Conservation (phyloP, 1,140 invertebrate species). For the Euura saliciscinereae region DNA sequence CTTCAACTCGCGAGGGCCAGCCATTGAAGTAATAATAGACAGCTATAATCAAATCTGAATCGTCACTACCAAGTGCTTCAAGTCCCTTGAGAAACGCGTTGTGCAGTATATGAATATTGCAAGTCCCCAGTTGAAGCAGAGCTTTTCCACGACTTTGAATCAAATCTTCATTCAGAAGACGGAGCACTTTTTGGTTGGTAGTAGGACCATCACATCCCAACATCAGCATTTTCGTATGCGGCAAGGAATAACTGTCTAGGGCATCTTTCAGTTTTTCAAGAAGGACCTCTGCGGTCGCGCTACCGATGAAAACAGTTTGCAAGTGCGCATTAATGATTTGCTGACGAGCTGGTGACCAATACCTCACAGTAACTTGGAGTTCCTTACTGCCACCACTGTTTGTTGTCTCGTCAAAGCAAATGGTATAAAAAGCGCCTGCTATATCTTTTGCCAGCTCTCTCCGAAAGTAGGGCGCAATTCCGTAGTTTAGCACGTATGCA, state of each 20-base stretch:
- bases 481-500: no score
- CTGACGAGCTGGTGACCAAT: background rate
- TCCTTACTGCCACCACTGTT: no score
- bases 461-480: no score
- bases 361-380: no score
- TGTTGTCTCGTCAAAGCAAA: no score
- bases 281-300: background rate
- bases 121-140: background rate
- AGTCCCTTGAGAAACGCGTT: slow-evolving; percentile 22
- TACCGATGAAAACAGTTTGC: background rate
- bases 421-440: no score
- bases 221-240: background rate
- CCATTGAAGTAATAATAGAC: slow-evolving; percentile 16
- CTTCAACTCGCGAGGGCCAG: slow-evolving; percentile 13
- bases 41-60: slow-evolving; percentile 7
- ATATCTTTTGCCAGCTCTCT: no score
- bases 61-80: slow-evolving; percentile 13
- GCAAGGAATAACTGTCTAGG: background rate
- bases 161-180: background rate
- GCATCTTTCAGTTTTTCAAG: background rate
- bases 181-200: slow-evolving; percentile 7
- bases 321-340: background rate
- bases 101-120: slow-evolving; percentile 22
- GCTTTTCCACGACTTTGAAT: background rate
- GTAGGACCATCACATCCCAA: background rate